Conservation (phyloP, 2,113 vertebrate species). For the Oreotrochilus melanogaster region DNA sequence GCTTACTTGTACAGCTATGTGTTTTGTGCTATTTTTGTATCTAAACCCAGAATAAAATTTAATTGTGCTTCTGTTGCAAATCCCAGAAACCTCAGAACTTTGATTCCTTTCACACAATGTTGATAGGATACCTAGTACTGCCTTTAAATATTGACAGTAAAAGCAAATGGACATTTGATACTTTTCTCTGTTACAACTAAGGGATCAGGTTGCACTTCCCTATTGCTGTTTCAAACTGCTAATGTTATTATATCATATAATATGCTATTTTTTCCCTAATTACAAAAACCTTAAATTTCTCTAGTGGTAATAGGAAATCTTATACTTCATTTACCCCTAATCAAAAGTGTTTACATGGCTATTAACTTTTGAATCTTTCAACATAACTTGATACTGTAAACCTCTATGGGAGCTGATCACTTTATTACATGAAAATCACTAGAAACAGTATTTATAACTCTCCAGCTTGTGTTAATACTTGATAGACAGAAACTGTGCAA, state of each 20-base stretch:
- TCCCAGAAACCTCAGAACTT: not conserved
- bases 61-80: not conserved
- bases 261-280: not conserved
- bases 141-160: not conserved
- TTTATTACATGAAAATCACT: not conserved
- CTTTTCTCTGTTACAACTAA: not conserved
- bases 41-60: not conserved
- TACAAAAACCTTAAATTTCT: not conserved
- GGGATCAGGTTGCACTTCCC: not conserved
- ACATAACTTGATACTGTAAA: not conserved
- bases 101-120: not conserved
- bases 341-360: not conserved
- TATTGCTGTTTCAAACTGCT: not conserved
- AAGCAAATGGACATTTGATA: not conserved
- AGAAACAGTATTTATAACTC: not conserved
- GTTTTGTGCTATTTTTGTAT: not conserved
- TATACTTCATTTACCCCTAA: not conserved
- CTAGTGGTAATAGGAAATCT: not conserved
- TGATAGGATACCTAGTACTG: not conserved
- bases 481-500: not conserved
- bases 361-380: not conserved
- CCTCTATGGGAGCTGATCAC: not conserved
- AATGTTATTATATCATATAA: not conserved
- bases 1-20: not conserved
- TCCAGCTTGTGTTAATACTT: not conserved